Evolutionary conservation across 92 coral and sea anemone species (phyloP), one percentile per base, ranked within the genome.

Genomic region (Scolanthus callimorphus): DNA sequence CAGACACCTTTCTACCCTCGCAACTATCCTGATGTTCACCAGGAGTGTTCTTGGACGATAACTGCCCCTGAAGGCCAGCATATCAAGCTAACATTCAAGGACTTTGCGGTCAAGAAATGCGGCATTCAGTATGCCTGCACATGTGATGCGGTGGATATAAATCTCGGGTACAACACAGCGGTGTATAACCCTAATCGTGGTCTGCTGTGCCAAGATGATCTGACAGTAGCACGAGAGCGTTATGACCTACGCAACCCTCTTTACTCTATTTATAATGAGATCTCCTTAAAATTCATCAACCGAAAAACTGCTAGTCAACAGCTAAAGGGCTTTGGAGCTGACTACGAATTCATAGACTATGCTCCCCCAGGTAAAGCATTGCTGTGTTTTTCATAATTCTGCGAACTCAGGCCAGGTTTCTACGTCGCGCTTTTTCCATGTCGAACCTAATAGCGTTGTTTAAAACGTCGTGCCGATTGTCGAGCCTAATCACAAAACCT

Each of bases 41-140:
- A 34, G 20, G 23, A 37, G 22, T 76, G 82, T 51, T 28, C 44
- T 0, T 76, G 82, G 82, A 10, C 10, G 19, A 67, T 76, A 20
- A 31, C 41, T 1, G 71, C 76, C 31, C 69, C 72, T 25, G 37
- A 23, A 25, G 82, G 82, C 29, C n/a, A 49, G 25, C 71, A 76
- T 31, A 44, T 76, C 27, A 57, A 67, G 27, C 45, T 76, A 15
- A 59, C 62, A 17, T 57, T 76, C 22, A 25, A 1, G 2, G 4
- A 15, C n/a, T 24, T 62, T 19, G 17, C 17, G 11, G 22, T 62
- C 2, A 15, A 44, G 28, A 31, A 27, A 8, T 62, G 68, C 46
- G 56, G 66, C 2, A n/a, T n/a, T n/a, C n/a, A n/a, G n/a, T 43
- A 49, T n/a, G 23, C 0, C 17, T 62, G 68, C 19, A 28, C 1